A percentile compares a stretch with the other conserved stretches of the same genome.
phyloP scores from a whole-genome alignment of 2,888 invertebrate species.

The Xanthia icteritia region DNA sequence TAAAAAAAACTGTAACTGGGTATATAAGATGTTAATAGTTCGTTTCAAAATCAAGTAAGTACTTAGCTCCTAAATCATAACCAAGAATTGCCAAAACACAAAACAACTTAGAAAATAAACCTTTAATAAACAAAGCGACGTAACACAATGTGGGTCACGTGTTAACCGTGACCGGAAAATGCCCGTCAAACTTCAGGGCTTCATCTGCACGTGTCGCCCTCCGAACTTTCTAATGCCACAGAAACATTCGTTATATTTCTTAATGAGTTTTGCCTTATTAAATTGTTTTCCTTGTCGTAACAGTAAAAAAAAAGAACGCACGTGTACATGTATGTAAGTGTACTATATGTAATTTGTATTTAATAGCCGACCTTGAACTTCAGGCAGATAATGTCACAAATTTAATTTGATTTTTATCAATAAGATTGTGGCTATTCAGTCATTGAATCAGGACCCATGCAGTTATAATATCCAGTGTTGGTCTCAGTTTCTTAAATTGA shows the following conservation, averaged over 20 bases:
- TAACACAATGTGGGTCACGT: conserved; percentile 29
- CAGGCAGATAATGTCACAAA: neutral
- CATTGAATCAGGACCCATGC: neutral
- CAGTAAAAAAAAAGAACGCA: neutral
- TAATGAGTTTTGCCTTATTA: neutral
- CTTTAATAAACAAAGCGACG: conserved; percentile 23
- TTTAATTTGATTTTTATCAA: too few species aligned
- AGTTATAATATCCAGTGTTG: neutral
- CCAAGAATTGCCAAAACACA: neutral
- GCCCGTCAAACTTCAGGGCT: conserved; percentile 45
- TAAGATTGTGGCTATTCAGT: too few species aligned
- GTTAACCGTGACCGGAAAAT: conserved; percentile 29
- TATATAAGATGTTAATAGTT: neutral
- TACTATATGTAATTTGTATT: neutral
- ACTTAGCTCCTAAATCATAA: neutral
- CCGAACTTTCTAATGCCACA: neutral
- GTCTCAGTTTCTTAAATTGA: neutral
- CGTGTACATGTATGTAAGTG: neutral
- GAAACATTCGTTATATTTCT: neutral
- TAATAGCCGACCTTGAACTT: neutral
- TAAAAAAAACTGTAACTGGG: neutral
- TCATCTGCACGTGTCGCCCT: conserved; percentile 44
- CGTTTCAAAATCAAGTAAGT: neutral
- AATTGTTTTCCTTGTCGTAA: neutral
- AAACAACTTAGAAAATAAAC: neutral